Evolutionary conservation across 2,888 invertebrate genomes (phyloP), one percentile per base, ranked within the genome.

Genomic region (Epirrita christyi): DNA sequence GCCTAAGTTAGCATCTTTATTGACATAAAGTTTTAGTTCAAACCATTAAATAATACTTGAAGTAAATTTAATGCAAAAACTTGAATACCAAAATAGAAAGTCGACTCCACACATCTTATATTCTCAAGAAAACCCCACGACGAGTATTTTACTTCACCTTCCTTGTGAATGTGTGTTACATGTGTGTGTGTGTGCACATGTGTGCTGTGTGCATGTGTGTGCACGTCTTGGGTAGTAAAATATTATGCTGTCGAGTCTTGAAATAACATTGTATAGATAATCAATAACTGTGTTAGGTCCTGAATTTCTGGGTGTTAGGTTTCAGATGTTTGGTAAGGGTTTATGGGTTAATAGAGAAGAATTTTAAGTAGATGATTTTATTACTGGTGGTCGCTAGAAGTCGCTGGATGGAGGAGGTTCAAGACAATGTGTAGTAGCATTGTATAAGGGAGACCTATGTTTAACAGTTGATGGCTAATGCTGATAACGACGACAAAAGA

Each of bases 211-310:
- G 56, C 61, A 61, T 68, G 76, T 79, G 81, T 80, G 82, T 62
- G 75, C 71, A 71, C 71, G 83, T 78, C 85, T 85, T 78, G 84
- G 92, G 87, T 88, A 89, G 89, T 92, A 92, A 92, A 92, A 92
- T 92, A 92, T 92, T 92, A 92, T 90, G 89, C 92, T 88, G 90
- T 87, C 88, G 90, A 80, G 83, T 84, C 87, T 87, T 81, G 89
- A 88, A 92, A 92, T 91, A 92, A 92, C 92, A 91, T 91, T 92
- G 92, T 92, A 92, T 92, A 88, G 92, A 90, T 91, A 92, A 92
- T 92, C 92, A 92, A 92, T 92, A 92, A 85, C 83, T 87, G 87
- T 84, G 85, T 80, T 77, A 75, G 76, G 78, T 77, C 75, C 75
- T 75, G 76, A 77, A 76, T 66, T 71, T 70, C 64, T 67, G 70